A percentile compares a stretch with the other conserved stretches of the same genome.
phyloP scores from a whole-genome alignment of 2,888 invertebrate genomes.

The Trichopria drosophilae region DNA sequence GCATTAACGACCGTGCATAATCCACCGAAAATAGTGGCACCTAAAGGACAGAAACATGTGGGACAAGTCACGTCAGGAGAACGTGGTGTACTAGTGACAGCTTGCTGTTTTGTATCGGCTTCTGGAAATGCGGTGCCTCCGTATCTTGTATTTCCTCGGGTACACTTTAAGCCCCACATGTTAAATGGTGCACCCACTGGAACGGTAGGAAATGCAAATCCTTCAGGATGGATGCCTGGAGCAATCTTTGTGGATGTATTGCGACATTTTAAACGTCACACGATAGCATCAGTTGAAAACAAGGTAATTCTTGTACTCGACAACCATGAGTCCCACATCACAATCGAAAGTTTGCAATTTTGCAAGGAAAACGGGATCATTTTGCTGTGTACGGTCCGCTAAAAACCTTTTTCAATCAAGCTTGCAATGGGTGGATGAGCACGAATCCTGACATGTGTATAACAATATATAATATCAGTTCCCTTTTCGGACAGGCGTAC shows the following conservation, averaged over 20 bases:
- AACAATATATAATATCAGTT: no score
- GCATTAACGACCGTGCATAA: slow-evolving; percentile 40
- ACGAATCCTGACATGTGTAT: no score
- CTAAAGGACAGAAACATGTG: slow-evolving; percentile 50
- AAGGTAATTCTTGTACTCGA: slow-evolving; percentile 41
- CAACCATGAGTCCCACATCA: slow-evolving; percentile 30
- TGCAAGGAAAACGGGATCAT: slow-evolving; percentile 47
- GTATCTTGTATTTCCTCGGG: slow-evolving; percentile 49
- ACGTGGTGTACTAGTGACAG: slow-evolving; percentile 46
- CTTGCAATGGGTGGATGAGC: no score
- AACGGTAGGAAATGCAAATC: slow-evolving; percentile 36
- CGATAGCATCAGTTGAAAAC: slow-evolving; percentile 17
- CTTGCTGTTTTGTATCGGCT: slow-evolving; percentile 42
- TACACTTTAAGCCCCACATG: slow-evolving; percentile 41
- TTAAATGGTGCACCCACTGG: slow-evolving; percentile 42
- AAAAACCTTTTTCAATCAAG: no score
- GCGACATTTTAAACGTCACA: slow-evolving; percentile 33
- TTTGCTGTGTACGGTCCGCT: slow-evolving; percentile 46
- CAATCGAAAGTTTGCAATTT: slow-evolving; percentile 37
- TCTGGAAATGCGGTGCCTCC: slow-evolving; percentile 47
- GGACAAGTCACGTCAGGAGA: slow-evolving; percentile 51
- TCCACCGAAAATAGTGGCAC: slow-evolving; percentile 49
- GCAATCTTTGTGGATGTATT: slow-evolving; percentile 33
- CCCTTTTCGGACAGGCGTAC: no score
- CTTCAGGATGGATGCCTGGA: slow-evolving; percentile 42